Percentiles rank a stretch among this genome's conserved stretches.
These are phyloP conservation scores for Aporophyla nigra DNA, from an alignment of 2,888 invertebrate genomes.

Conservation along the genomic window DNA sequence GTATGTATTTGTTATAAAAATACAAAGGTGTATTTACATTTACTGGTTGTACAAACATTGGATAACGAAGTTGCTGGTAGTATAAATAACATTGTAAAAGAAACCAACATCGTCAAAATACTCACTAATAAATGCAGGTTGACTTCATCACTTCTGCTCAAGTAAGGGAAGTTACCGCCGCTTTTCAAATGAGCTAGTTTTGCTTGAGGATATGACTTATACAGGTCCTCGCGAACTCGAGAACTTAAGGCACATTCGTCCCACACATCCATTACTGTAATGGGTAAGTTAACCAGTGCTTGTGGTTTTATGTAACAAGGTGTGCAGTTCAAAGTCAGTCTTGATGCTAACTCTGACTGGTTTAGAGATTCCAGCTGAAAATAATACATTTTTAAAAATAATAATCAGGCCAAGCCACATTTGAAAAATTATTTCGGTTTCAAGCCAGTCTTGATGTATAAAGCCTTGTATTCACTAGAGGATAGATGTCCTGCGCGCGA, in stretches of 20 bases:
- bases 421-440: background rate
- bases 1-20: background rate
- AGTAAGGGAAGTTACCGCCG: conserved; percentile 97
- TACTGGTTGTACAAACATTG: conserved; percentile 19
- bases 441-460: background rate
- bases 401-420: background rate
- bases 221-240: conserved; percentile 94
- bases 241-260: conserved; percentile 96
- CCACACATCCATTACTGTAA: conserved; percentile 97
- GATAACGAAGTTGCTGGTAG: background rate
- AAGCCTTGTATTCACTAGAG: background rate
- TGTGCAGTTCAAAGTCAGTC: conserved; percentile 96
- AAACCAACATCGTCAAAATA: conserved; percentile 34
- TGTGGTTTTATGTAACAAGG: conserved; percentile 95
- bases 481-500: too few relatives aligned
- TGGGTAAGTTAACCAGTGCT: conserved; percentile 92
- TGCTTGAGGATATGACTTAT: conserved; percentile 96
- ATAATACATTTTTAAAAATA: background rate
- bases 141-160: conserved; percentile 96
- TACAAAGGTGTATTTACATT: conserved; percentile 7
- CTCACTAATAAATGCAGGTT: conserved; percentile 96
- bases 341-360: conserved; percentile 96
- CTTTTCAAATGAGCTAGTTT: conserved; percentile 96
- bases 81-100: background rate
- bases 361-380: conserved; percentile 95